Base-by-base conservation (phyloP, 2,888 invertebrate genomes). In the Panzeria rudis region DNA sequence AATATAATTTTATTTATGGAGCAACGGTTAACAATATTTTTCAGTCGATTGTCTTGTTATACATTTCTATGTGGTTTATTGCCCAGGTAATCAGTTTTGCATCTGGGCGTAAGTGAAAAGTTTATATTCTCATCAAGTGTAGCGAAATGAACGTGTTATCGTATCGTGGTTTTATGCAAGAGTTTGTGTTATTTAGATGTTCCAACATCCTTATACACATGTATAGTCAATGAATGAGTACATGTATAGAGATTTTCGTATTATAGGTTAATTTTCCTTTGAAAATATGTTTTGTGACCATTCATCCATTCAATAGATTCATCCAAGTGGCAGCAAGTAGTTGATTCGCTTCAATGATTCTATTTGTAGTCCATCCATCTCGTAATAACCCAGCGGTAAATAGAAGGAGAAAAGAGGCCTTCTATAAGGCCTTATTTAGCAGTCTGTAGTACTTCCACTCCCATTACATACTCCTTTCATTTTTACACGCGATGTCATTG, bases 261-360 rank as follows among this genome's bases (percentile, higher is more conserved):
- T 78, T 73, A 56, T 89, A 89, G 90, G 90, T 91, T 90, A 90
- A 89, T 90, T 90, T 90, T 88, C 89, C 91, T 90, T 90, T 90
- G 90, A 90, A 84, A 83, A 75, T 87, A 89, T 89, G 89, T 88
- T 90, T 88, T 88, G 89, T 88, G 89, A 88, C 89, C 89, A 90
- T 88, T 90, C 89, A 90, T 88, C 90, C 91, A 90, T 91, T 90
- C 89, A 89, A 89, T 88, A 90, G 87, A 90, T 84, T 86, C 89
- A 89, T 83, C 81, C 86, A 85, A 87, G 84, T 87, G 87, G 86
- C 86, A 88, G 86, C 88, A 84, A 88, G 86, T 84, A 84, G 84
- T 87, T 86, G 83, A 68, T 86, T 80, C 84, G 83, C 87, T 87
- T 86, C 86, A 87, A 71, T 87, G 83, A 82, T 77, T 87, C 52